Evolutionary conservation across 2,113 vertebrate genomes (phyloP), one percentile per base, ranked within the genome.

Genomic region (Stigmatopora nigra): DNA sequence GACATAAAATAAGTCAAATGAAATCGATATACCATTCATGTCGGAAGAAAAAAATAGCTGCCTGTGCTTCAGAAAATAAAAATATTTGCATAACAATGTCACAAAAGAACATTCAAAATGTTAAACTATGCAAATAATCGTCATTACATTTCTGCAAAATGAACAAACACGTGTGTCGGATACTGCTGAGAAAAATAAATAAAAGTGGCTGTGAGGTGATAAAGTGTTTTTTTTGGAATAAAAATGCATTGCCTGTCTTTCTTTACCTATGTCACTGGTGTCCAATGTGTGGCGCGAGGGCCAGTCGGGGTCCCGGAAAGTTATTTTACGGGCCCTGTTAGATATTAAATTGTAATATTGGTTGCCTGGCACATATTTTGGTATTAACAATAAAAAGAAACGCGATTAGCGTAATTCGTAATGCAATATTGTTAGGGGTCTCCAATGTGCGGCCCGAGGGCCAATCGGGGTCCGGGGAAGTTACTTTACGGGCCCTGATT

Each of bases 31-130:
- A 41, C 38, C 6, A 41, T 41, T 55, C 11, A 55, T 20, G 51
- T 48, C 46, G 10, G 46, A 48, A 15, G 51, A 13, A 56, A 56
- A 56, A 25, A 56, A 10, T 31, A 16, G 53, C 22, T 56, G 22
- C 53, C 22, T 25, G 25, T 2, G 20, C 12, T 51, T n/a, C 4
- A 13, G 8, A 12, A 19, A 52, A 53, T n/a, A n/a, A 20, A 53
- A 22, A 52, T 1, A 13, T 52, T 20, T 52, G 79, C 57, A 17
- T 3, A 60, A 77, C 62, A 65, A 75, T 46, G 53, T 46, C 71
- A 75, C 73, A 67, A 53, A 31, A 71, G 51, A 79, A 88, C 82
- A 87, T 87, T 88, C 82, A 0, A 72, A 82, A 71, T 77, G 82
- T 79, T 78, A 75, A 61, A 65, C 56, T 64, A 49, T 49, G 48